Percentiles rank a stretch among this genome's conserved stretches.
These are phyloP conservation scores for Atethmia centrago DNA, from an alignment of 2,888 invertebrate genomes.

Conservation along the genomic window DNA sequence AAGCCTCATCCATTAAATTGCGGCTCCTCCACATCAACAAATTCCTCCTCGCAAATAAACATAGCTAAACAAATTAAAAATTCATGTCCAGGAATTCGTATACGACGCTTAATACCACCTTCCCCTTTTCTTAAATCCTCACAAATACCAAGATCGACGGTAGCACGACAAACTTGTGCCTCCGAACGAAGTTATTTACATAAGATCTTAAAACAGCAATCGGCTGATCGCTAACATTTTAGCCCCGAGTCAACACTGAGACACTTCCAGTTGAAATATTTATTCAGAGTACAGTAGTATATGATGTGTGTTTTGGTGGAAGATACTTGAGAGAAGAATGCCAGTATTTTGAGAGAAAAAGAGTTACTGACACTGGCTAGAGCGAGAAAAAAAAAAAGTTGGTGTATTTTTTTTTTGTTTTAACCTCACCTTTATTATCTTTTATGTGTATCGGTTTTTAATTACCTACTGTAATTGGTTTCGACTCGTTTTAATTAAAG, in stretches of 20 bases:
- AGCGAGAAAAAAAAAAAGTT: too few relatives aligned
- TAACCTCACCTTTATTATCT: too few relatives aligned
- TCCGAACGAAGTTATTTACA: conserved; percentile 81
- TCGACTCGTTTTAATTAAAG: too few relatives aligned
- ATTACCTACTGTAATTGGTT: too few relatives aligned
- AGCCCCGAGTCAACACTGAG: conserved; percentile 79
- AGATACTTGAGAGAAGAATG: conserved; percentile 3
- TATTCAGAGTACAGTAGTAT: conserved; percentile 63
- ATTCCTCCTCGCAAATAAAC: background rate
- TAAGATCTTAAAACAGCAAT: conserved; percentile 87
- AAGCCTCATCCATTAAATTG: background rate
- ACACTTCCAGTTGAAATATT: conserved; percentile 77
- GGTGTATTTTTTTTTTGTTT: too few relatives aligned
- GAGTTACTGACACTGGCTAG: too few relatives aligned
- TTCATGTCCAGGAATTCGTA: background rate
- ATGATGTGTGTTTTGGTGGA: conserved; percentile 45
- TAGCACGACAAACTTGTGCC: conserved; percentile 79
- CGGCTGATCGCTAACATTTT: conserved; percentile 83
- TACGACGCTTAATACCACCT: conserved; percentile 37
- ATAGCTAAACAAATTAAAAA: conserved; percentile 1
- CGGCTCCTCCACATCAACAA: background rate
- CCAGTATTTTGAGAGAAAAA: too few relatives aligned
- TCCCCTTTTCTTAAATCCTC: conserved; percentile 27
- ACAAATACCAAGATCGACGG: conserved; percentile 71
- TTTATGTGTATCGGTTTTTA: too few relatives aligned